Evolutionary conservation across 2,888 invertebrate species (phyloP).

Genomic region (Trissolcus brochymenae): DNA sequence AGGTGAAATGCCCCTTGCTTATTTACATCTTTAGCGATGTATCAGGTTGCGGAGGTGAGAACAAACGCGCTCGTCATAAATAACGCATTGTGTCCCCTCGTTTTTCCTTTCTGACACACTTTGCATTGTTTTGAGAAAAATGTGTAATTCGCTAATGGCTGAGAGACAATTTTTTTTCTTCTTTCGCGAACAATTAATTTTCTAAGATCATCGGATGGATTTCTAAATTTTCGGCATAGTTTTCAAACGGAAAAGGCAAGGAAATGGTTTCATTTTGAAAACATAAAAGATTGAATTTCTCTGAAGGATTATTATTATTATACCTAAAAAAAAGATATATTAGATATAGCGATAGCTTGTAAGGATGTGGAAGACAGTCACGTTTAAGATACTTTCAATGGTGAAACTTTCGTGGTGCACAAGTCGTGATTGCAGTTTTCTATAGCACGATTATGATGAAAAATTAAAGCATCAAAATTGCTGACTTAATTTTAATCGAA

Average conservation of each 20-base stretch:
- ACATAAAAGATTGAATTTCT: too few species aligned
- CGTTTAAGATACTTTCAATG: constrained; percentile 29
- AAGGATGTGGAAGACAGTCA: constrained; percentile 1
- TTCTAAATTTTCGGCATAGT: too few species aligned
- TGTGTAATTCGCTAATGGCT: constrained; percentile 31
- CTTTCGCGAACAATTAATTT: too few species aligned
- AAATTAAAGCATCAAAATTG: not conserved
- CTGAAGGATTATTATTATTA: too few species aligned
- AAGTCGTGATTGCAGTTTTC: constrained; percentile 1
- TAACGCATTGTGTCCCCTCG: constrained; percentile 15
- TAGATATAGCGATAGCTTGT: not conserved
- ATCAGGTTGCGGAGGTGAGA: constrained; percentile 24
- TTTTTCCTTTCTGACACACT: constrained; percentile 12
- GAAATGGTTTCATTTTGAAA: too few species aligned
- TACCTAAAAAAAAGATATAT: not conserved
- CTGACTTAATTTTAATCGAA: constrained; percentile 12
- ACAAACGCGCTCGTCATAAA: constrained; percentile 20
- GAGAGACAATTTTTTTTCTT: too few species aligned
- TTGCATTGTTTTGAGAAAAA: constrained; percentile 9
- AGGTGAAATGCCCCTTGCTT: constrained; percentile 37
- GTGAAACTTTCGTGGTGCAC: constrained; percentile 23
- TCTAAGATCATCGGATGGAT: too few species aligned
- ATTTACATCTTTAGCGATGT: constrained; percentile 33
- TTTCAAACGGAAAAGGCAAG: too few species aligned
- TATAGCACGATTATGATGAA: constrained; percentile 15